A percentile compares a stretch with the other conserved stretches of the same genome.
phyloP scores from a whole-genome alignment of 2,797 vertebrate species.

The Periparus ater region DNA sequence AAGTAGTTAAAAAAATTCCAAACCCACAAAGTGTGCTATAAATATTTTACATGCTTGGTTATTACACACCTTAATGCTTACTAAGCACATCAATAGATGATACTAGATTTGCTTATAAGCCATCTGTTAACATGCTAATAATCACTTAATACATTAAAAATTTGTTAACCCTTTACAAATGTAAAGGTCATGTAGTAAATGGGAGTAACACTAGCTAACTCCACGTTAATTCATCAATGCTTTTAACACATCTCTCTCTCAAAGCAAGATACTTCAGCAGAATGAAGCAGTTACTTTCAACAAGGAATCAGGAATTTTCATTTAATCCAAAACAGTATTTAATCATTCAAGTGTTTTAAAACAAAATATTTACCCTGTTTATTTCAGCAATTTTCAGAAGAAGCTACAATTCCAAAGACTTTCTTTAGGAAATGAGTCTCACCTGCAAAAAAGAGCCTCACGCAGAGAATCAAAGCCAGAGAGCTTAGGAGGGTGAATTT shows the following conservation, averaged over 20 bases:
- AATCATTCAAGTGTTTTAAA: neutral
- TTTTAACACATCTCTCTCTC: neutral
- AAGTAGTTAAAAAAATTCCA: neutral
- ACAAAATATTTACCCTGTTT: neutral
- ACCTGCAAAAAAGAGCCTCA: neutral
- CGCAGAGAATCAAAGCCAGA: neutral
- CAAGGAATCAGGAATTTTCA: neutral
- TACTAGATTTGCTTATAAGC: neutral
- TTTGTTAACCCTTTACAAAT: neutral
- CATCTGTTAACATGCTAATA: neutral
- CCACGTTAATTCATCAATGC: neutral
- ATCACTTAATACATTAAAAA: neutral
- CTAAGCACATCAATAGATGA: neutral
- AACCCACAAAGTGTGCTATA: neutral
- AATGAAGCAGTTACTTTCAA: neutral
- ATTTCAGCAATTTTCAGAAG: neutral
- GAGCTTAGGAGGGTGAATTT: neutral
- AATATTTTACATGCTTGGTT: neutral
- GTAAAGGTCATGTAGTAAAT: neutral
- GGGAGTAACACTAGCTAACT: neutral
- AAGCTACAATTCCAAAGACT: neutral
- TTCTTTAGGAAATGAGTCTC: neutral
- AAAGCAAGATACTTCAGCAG: neutral
- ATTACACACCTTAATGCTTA: neutral
- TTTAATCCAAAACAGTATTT: neutral